Evolutionary conservation across 1,140 invertebrate genomes (phyloP), one percentile per base, ranked within the genome.

Genomic region (Drosophila aff.): DNA sequence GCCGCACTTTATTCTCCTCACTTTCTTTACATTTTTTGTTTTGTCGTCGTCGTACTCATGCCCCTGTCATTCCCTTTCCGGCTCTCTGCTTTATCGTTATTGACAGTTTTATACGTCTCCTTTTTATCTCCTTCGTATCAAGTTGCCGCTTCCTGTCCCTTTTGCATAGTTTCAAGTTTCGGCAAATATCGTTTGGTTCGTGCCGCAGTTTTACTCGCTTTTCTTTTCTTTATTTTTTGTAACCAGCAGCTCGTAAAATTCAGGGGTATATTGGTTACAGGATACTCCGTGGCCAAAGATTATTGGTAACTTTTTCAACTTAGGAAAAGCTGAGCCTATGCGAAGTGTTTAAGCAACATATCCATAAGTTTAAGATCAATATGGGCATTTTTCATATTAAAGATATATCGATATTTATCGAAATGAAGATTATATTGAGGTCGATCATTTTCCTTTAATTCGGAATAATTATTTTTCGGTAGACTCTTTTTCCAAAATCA

Each of bases 131-230:
- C 66, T 72, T 64, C 44, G 67, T 79, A 76, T 85, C 85, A 68
- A 79, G 38, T 77, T 73, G 52, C 71, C 38, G 68, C 55, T 61
- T 66, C 62, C 61, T 85, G 85, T 90, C 85, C 85, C 85, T 85
- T 90, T 89, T 85, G 85, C 85, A 89, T 89, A 90, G 84, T 89
- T 90, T 68, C 75, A 78, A 78, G 75, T 78, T 78, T 78, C 74
- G 74, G 69, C 71, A 76, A 76, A 76, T 76, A 76, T 75, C 71
- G 67, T 72, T 74, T 44, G 75, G 43, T 64, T 66, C 64, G 74
- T 77, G 65, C 40, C 68, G 85, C 81, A 79, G 77, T 89, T 85
- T 82, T 53, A 49, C 21, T 18, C 41, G 21, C 31, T 62, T 67
- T 64, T 47, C 46, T 67, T 79, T 53, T 60, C 8, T 31, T 18